phyloP scores from a whole-genome alignment of 2,888 invertebrate species.

The Pseudococcus viburni region DNA sequence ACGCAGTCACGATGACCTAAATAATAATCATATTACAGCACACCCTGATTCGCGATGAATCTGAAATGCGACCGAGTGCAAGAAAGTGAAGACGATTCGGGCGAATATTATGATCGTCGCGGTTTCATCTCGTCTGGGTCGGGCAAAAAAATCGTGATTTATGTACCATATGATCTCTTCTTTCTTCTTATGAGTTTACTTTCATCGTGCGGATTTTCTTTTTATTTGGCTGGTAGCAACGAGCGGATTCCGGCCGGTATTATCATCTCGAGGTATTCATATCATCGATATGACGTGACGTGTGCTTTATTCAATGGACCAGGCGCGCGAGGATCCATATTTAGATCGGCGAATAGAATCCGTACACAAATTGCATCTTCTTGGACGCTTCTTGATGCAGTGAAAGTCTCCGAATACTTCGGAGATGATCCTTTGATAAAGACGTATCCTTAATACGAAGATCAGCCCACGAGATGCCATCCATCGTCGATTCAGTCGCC shows the following conservation, averaged over 20 bases:
- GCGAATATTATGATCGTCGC: conserved; percentile 15
- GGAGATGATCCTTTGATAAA: neutral
- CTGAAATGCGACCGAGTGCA: neutral
- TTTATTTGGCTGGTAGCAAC: neutral
- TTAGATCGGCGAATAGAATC: neutral
- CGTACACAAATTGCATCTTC: neutral
- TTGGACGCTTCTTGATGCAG: neutral
- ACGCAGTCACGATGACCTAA: conserved; percentile 62
- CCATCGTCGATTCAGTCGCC: neutral
- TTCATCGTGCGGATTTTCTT: neutral
- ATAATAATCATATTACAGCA: conserved; percentile 59
- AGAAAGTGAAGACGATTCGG: conserved; percentile 46
- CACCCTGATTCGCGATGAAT: conserved; percentile 15
- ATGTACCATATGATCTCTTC: conserved; percentile 23
- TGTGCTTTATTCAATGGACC: neutral
- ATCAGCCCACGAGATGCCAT: neutral
- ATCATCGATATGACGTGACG: neutral
- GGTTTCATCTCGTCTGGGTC: neutral
- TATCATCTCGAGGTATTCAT: neutral
- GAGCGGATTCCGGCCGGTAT: neutral
- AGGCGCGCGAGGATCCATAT: neutral
- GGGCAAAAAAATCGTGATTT: conserved; percentile 22
- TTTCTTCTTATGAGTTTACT: conserved; percentile 47
- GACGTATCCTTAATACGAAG: neutral
- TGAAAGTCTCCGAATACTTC: neutral